Evolutionary conservation across 2,113 vertebrate species (phyloP).

Genomic region (Fukomys damarensis): DNA sequence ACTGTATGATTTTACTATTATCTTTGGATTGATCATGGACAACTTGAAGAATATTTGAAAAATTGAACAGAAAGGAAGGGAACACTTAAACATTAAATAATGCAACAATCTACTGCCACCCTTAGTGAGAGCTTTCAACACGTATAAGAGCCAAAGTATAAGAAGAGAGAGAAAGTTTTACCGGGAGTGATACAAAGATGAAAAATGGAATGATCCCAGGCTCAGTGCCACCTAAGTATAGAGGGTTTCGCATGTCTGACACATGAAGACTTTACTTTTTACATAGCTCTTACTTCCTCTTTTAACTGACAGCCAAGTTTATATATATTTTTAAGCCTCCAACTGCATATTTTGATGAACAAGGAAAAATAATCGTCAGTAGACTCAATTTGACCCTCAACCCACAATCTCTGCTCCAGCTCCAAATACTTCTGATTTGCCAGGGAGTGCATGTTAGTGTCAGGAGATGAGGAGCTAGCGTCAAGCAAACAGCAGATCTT

Average conservation of each 20-base stretch:
- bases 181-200: slow-evolving; percentile 46
- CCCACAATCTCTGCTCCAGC: slow-evolving; percentile 19
- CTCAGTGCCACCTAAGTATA: background rate
- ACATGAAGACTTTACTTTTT: background rate
- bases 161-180: slow-evolving; percentile 53
- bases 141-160: slow-evolving; percentile 71
- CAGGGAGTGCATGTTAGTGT: slow-evolving; percentile 62
- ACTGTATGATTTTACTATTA: slow-evolving; percentile 71
- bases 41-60: slow-evolving; percentile 74
- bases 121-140: slow-evolving; percentile 68
- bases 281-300: slow-evolving; percentile 37
- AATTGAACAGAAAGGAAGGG: slow-evolving; percentile 56
- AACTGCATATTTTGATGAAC: slow-evolving; percentile 41
- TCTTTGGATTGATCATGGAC: slow-evolving; percentile 46
- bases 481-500: slow-evolving; percentile 44
- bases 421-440: slow-evolving; percentile 62
- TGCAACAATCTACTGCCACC: slow-evolving; percentile 53
- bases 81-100: slow-evolving; percentile 68
- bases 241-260: background rate
- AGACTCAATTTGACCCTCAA: slow-evolving; percentile 70
- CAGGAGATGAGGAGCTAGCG: background rate
- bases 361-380: background rate
- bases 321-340: background rate
- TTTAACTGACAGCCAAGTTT: slow-evolving; percentile 10
- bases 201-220: slow-evolving; percentile 51